Evolutionary conservation across 64 coral and sea anemone genomes (phyloP).

Genomic region (Acropora yongei): DNA sequence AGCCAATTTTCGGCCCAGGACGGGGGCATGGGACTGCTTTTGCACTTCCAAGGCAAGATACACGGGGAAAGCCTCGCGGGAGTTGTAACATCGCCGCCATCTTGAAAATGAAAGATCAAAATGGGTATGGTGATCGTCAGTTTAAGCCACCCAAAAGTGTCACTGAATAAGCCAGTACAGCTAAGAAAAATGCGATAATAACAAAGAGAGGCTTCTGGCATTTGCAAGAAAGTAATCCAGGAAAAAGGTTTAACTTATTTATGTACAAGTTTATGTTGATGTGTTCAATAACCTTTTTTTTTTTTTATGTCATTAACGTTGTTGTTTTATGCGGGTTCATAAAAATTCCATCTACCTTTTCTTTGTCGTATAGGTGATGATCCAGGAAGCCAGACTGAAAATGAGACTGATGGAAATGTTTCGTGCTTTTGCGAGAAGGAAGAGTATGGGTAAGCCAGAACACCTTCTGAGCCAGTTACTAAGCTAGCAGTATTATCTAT

Average conservation of each 20-base stretch:
- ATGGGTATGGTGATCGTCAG: not conserved
- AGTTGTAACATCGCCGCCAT: too few relatives aligned
- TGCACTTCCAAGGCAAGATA: too few relatives aligned
- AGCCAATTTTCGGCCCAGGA: too few relatives aligned
- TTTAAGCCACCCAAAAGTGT: not conserved
- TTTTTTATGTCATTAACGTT: not conserved
- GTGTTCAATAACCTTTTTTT: too few relatives aligned
- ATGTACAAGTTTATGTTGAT: too few relatives aligned
- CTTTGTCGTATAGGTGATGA: too few relatives aligned
- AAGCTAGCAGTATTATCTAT: not conserved
- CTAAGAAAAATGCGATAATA: not conserved
- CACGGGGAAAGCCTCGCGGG: too few relatives aligned
- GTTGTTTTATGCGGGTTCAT: not conserved
- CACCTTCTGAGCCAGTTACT: not conserved
- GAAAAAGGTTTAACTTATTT: too few relatives aligned
- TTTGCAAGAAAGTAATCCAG: too few relatives aligned
- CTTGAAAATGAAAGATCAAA: not conserved
- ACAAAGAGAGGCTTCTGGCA: too few relatives aligned
- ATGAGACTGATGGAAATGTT: slow-evolving; percentile 53
- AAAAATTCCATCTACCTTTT: not conserved
- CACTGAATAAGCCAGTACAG: not conserved
- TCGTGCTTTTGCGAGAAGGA: slow-evolving; percentile 72
- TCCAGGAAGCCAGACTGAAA: slow-evolving; percentile 5
- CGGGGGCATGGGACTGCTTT: too few relatives aligned
- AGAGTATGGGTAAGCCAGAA: slow-evolving; percentile 60